Evolutionary conservation across 2,888 invertebrate genomes (phyloP), one percentile per base, ranked within the genome.

Genomic region (Pollenia griseotomentosa): DNA sequence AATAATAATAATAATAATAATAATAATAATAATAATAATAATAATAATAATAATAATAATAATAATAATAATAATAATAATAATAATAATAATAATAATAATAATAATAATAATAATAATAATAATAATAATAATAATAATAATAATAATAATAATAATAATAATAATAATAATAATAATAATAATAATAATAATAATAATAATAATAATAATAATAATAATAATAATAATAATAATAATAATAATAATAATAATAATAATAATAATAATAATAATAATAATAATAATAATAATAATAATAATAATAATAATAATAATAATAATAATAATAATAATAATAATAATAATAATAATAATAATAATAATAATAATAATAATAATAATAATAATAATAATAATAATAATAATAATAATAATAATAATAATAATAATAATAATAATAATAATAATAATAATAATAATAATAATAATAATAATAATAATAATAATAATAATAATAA

Each of bases 1-100:
- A 55, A 55, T 55, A 7, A 55, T 55, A 55, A 55, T 55, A 7
- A 55, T 55, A 55, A 55, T 55, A 7, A 55, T 55, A 55, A 55
- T 55, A 7, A 55, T 55, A 55, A 55, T 55, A 7, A 55, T 55
- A 55, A 55, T 55, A 7, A 55, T 55, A 55, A 55, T 55, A 7
- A 55, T 55, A 55, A 55, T 55, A 7, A 55, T 55, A 55, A 55
- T 55, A 7, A 55, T 55, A 55, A 55, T 55, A 7, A 55, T 55
- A 55, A 55, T 55, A 7, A 55, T 55, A 55, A 55, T 55, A 7
- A 55, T 55, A 55, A 55, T 55, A 7, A 55, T 55, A 55, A 55
- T 55, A 7, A 55, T 55, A 55, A 55, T 55, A 7, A 55, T 55
- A 55, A 55, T 55, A 7, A 55, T 55, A 55, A 55, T 55, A 7